Base-by-base conservation (phyloP, 2,797 vertebrate species). In the Alectoris magna region DNA sequence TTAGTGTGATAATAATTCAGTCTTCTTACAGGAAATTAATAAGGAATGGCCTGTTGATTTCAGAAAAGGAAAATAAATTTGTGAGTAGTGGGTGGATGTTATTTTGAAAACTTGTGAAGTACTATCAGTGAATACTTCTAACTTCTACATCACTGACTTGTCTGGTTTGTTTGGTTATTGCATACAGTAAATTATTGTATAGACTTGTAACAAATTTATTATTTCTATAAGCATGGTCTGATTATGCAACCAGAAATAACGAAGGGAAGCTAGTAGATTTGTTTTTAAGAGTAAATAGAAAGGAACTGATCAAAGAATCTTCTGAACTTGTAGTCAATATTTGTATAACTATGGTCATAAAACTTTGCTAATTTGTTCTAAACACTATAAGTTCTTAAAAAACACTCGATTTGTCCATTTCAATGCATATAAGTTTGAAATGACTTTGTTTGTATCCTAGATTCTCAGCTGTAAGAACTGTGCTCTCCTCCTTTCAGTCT, bases 331-430 rank as follows among this genome's bases (percentile, higher is more conserved):
- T 0, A 55, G 17, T 17, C n/a, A 58, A 53, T 59, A 2, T 16
- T 53, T 84, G 10, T 0, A 0, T 56, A 75, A 29, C 6, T 43
- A 2, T 34, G 69, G 19, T 6, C 26, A 17, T 18, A 38, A 89
- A 71, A 3, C 4, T 0, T 17, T 81, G 44, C 18, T 69, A 14
- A 51, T 38, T 59, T 70, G 38, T 69, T 48, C 12, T 7, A 72
- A 38, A 26, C 60, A 6, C 34, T 1, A 1, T 2, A 11, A 34
- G 2, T 10, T 90, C 53, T 51, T 29, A 7, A 46, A 73, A 62
- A 39, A 1, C 22, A 55, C 4, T 3, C 7, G 0, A 0, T 67
- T 67, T 71, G 11, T 53, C 18, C 9, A 0, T 82, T 64, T 76
- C 10, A 62, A 56, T 4, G 3, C 4, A 6, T 10, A 0, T 36